These are phyloP conservation scores for Hippoglossus hippoglossus DNA, from an alignment of 2,797 vertebrate species.

Conservation along the genomic window DNA sequence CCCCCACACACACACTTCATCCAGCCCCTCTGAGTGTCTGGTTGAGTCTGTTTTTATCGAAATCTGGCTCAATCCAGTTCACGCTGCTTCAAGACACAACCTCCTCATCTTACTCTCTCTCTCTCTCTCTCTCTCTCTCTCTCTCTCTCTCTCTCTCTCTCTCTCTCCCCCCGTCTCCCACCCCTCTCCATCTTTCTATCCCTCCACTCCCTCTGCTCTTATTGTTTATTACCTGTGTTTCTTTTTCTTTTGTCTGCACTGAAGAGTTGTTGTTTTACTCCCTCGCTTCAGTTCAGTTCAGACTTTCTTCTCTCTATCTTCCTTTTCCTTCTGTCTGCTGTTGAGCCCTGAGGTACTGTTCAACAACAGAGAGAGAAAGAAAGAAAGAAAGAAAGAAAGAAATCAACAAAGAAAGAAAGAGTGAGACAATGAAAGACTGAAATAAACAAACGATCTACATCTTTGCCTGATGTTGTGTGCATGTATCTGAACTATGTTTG, in stretches of 20 bases:
- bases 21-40: constrained; percentile 36
- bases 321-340: constrained; percentile 20
- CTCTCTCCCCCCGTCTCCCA: background rate
- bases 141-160: background rate
- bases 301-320: background rate
- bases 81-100: constrained; percentile 51
- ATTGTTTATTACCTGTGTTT: background rate
- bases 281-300: background rate
- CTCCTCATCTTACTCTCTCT: constrained; percentile 47
- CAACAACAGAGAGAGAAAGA: constrained; percentile 1
- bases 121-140: background rate
- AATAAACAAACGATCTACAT: no score
- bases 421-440: background rate
- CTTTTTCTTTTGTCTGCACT: background rate
- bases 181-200: background rate
- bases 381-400: background rate
- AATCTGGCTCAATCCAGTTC: constrained; percentile 83
- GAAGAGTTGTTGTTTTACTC: background rate
- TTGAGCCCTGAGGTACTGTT: no score
- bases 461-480: no score
- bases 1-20: no score
- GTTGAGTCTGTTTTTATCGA: constrained; percentile 66
- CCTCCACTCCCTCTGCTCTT: constrained; percentile 5
- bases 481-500: no score
- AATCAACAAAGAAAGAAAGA: no score